Evolutionary conservation across 2,113 vertebrate species (phyloP).

Genomic region (Blennius ocellaris): DNA sequence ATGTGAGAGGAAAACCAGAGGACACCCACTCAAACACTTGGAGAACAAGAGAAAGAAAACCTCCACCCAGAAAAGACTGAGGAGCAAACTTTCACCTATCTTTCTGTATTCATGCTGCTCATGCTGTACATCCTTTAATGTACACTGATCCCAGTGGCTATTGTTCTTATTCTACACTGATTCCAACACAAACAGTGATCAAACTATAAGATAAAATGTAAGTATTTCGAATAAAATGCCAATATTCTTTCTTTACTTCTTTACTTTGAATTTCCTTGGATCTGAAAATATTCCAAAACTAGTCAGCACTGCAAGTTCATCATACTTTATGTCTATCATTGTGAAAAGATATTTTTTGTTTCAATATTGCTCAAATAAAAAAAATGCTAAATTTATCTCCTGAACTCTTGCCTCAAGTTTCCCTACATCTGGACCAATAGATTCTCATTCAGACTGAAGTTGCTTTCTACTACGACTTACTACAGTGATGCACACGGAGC

Average conservation of each 20-base stretch:
- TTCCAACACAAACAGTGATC: not conserved
- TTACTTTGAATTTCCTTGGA: no score
- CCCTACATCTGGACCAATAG: constrained; percentile 11
- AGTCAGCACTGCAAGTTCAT: no score
- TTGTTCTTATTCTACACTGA: not conserved
- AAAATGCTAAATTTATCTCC: constrained; percentile 8
- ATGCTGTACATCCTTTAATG: constrained; percentile 7
- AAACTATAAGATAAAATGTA: no score
- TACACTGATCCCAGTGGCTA: not conserved
- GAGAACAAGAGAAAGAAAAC: constrained; percentile 15
- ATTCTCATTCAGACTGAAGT: constrained; percentile 27
- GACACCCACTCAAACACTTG: constrained; percentile 46
- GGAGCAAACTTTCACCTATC: constrained; percentile 10
- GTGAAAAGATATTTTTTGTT: no score
- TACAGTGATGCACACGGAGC: constrained; percentile 30
- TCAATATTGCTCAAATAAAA: not conserved
- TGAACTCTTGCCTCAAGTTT: not conserved
- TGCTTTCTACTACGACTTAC: not conserved
- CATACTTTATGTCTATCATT: no score
- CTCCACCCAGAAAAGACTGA: constrained; percentile 26
- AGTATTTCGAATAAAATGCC: no score
- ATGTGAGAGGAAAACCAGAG: constrained; percentile 56
- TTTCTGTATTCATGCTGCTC: not conserved
- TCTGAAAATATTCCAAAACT: no score
- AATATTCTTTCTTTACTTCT: no score